Percentiles rank a stretch among this genome's conserved stretches.
Conservation (phyloP, 2,888 invertebrate genomes). For the Harpalus rufipes region DNA sequence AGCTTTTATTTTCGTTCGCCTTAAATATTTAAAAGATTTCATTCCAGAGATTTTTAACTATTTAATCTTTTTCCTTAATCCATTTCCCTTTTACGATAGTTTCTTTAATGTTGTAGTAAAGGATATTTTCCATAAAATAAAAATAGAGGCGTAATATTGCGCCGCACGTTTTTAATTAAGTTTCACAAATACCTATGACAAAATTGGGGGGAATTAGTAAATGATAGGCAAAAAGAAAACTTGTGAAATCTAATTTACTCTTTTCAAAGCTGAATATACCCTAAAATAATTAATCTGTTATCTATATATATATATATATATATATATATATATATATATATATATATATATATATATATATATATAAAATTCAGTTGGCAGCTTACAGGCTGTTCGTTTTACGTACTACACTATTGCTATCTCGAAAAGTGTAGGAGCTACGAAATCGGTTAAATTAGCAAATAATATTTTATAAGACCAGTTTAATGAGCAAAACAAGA, state of each 20-base stretch:
- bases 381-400: too few species aligned
- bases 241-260: background rate
- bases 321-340: too few species aligned
- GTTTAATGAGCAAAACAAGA: too few species aligned
- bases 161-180: conserved; percentile 11
- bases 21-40: conserved; percentile 44
- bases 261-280: background rate
- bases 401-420: too few species aligned
- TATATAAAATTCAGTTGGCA: too few species aligned
- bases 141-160: background rate
- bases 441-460: too few species aligned
- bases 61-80: conserved; percentile 47
- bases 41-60: conserved; percentile 28
- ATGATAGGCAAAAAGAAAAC: background rate
- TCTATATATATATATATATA: too few species aligned
- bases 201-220: background rate
- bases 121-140: conserved; percentile 7
- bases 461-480: too few species aligned
- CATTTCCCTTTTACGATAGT: conserved; percentile 34
- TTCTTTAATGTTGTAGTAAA: conserved; percentile 32
- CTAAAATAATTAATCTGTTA: conserved; percentile 7
- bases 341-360: too few species aligned
- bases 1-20: conserved; percentile 40
- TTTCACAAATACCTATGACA: background rate
- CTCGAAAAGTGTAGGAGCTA: too few species aligned